Percentiles rank a stretch among this genome's conserved stretches.
phyloP scores from a whole-genome alignment of 2,797 vertebrate species.

The Acanthiza pusilla region DNA sequence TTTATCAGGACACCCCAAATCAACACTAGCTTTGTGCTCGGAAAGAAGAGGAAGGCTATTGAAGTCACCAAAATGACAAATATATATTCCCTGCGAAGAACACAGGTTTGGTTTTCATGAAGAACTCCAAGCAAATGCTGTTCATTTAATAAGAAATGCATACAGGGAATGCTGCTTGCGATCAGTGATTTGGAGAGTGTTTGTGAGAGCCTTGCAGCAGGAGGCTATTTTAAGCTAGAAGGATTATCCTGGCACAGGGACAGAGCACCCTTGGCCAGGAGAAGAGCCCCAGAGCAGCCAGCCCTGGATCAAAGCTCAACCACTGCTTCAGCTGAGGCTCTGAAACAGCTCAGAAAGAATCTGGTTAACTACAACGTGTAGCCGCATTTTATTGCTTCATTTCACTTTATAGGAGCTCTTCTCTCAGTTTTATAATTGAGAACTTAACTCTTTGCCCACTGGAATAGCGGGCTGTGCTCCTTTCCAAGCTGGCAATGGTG shows the following conservation, averaged over 20 bases:
- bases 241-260: not conserved
- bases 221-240: not conserved
- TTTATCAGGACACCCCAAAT: not conserved
- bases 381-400: not conserved
- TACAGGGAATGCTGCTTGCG: not conserved
- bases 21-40: not conserved
- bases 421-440: not conserved
- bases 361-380: not conserved
- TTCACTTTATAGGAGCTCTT: not conserved
- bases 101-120: not conserved
- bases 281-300: not conserved
- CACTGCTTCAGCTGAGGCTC: not conserved
- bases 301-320: not conserved
- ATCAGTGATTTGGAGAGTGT: not conserved
- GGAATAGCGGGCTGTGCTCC: not conserved
- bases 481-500: not conserved
- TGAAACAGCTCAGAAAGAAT: not conserved
- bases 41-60: not conserved
- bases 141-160: not conserved
- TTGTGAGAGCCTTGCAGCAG: not conserved
- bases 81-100: not conserved
- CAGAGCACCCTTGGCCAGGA: not conserved
- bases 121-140: not conserved
- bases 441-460: not conserved
- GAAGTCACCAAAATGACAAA: not conserved